Percentiles rank a stretch among this genome's conserved stretches.
Conservation (phyloP, 1,140 invertebrate genomes). For the Mylabris phalerata region DNA sequence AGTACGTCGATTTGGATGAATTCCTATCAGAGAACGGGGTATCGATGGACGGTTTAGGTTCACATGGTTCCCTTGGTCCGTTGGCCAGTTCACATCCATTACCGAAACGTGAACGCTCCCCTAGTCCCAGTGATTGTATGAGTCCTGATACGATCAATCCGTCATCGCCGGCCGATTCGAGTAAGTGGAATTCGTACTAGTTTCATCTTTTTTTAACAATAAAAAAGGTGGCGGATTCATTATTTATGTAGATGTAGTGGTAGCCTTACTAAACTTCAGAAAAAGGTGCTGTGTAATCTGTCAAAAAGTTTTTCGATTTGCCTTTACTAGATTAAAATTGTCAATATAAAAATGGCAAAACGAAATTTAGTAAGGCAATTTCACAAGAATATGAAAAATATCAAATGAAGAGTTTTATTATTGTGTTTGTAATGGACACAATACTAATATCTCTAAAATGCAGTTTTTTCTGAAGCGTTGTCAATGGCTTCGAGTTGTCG, state of each 20-base stretch:
- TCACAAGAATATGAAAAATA: not conserved
- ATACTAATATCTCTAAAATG: constrained; percentile 43
- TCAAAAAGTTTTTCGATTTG: constrained; percentile 1
- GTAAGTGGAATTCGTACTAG: constrained; percentile 47
- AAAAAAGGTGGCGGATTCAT: not conserved
- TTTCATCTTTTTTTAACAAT: no score
- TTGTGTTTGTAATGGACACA: constrained; percentile 22
- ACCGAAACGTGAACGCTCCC: constrained; percentile 71
- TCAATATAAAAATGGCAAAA: not conserved
- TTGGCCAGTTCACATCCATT: constrained; percentile 49
- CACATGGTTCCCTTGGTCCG: constrained; percentile 46
- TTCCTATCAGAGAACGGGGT: constrained; percentile 91
- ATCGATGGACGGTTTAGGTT: constrained; percentile 65
- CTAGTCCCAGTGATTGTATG: constrained; percentile 76
- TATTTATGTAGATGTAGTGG: not conserved
- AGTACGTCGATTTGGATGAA: constrained; percentile 95
- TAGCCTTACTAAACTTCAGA: constrained; percentile 38
- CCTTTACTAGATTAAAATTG: constrained; percentile 16
- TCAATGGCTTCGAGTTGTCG: constrained; percentile 81
- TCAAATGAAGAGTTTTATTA: constrained; percentile 1
- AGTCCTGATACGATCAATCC: constrained; percentile 79
- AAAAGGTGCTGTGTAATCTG: constrained; percentile 10
- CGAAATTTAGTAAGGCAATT: constrained; percentile 37
- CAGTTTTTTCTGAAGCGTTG: constrained; percentile 58
- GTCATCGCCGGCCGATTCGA: constrained; percentile 78